phyloP scores from a whole-genome alignment of 2,797 vertebrate genomes.

The Otus scops region DNA sequence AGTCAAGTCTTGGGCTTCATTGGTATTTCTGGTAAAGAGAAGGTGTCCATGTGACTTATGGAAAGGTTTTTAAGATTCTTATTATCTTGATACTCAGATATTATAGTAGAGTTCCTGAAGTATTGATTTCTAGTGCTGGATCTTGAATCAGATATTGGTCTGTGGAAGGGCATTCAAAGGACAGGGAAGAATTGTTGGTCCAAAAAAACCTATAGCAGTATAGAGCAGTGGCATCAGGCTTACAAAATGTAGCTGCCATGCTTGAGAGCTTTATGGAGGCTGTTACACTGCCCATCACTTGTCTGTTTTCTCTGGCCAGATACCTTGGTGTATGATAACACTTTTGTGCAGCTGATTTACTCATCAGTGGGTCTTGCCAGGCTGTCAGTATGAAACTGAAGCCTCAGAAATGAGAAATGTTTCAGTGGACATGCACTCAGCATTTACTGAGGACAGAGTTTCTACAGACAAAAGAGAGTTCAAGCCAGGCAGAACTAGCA shows the following conservation, averaged over 20 bases:
- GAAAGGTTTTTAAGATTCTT: background rate
- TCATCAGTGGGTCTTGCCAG: background rate
- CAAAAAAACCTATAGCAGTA: rapidly evolving
- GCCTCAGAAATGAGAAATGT: background rate
- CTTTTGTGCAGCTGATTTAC: background rate
- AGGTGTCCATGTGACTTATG: background rate
- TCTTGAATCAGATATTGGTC: background rate
- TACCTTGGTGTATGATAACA: rapidly evolving
- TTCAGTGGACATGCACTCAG: background rate
- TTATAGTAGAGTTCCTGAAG: background rate
- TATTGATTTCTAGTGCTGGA: background rate
- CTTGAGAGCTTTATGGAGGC: background rate
- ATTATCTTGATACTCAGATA: background rate
- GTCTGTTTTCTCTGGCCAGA: background rate
- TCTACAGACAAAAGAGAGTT: background rate
- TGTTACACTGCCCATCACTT: background rate
- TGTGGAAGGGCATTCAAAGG: background rate
- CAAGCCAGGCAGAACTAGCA: background rate
- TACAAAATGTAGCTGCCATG: background rate
- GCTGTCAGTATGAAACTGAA: background rate
- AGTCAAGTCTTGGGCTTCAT: background rate
- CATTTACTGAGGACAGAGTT: background rate
- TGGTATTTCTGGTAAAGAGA: background rate
- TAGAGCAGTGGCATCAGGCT: background rate
- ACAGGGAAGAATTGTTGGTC: background rate